phyloP scores from a whole-genome alignment of 2,113 vertebrate species.

The Lichenostomus cassidix region DNA sequence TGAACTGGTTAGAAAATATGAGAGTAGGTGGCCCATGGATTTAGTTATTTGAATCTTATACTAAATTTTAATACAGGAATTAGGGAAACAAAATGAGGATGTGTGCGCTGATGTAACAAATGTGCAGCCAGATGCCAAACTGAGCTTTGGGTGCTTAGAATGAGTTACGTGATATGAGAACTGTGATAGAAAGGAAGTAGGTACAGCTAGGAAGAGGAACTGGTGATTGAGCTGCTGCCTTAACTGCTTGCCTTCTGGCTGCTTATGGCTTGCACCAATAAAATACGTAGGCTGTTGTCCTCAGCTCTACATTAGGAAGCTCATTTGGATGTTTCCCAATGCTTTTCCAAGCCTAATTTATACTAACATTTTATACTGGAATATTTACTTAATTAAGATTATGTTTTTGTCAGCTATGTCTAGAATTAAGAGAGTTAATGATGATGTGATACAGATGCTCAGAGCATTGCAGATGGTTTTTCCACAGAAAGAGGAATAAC shows the following conservation, averaged over 20 bases:
- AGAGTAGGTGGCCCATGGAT: background rate
- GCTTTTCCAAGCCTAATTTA: background rate
- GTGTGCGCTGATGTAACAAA: conserved; percentile 24
- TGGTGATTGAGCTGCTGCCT: background rate
- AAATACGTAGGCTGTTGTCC: background rate
- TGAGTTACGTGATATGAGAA: conserved; percentile 26
- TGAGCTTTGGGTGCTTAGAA: background rate
- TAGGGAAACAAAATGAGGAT: conserved; percentile 59
- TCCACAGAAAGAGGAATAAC: conserved; percentile 2
- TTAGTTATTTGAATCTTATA: background rate
- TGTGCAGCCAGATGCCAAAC: background rate
- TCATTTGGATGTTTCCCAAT: background rate
- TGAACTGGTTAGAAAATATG: background rate
- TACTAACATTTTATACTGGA: background rate
- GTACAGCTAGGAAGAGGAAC: conserved; percentile 43
- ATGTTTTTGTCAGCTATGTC: background rate
- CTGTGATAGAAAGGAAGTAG: conserved; percentile 21
- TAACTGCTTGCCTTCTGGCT: background rate
- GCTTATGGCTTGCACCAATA: background rate
- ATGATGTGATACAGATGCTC: background rate
- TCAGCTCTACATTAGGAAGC: background rate
- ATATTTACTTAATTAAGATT: background rate
- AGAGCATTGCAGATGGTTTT: background rate
- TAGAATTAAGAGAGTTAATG: background rate
- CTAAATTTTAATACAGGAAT: background rate